Percentiles rank a stretch among this genome's conserved stretches.
Evolutionary conservation across 2,888 invertebrate genomes (phyloP).

Genomic region (Acholoe squamosa): DNA sequence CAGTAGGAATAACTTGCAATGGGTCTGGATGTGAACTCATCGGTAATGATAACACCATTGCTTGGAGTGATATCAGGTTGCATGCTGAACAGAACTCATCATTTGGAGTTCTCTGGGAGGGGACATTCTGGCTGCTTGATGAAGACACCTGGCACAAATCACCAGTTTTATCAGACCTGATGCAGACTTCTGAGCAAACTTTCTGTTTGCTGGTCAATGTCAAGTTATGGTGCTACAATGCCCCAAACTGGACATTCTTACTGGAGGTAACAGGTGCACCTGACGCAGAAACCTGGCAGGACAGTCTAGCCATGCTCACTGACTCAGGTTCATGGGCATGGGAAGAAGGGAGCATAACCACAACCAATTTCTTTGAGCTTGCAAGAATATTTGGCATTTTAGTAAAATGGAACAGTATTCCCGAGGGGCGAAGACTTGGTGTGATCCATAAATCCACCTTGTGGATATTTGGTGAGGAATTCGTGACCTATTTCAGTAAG

Average conservation of each 20-base stretch:
- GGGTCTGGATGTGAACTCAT: neutral
- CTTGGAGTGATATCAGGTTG: slow-evolving; percentile 4
- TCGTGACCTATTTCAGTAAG: neutral
- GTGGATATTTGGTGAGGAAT: slow-evolving; percentile 35
- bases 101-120: slow-evolving; percentile 36
- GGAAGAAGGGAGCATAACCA: slow-evolving; percentile 17
- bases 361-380: neutral
- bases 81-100: neutral
- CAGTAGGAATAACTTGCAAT: neutral
- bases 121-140: slow-evolving; percentile 33
- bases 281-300: neutral
- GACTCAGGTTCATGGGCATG: neutral
- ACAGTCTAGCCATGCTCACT: neutral
- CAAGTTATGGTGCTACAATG: slow-evolving; percentile 7
- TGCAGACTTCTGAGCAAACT: neutral
- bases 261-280: neutral
- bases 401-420: neutral
- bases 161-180: neutral
- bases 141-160: neutral
- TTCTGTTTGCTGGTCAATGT: slow-evolving; percentile 1
- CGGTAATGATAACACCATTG: neutral
- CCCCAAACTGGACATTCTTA: neutral
- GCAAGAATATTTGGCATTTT: neutral
- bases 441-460: neutral
- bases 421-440: slow-evolving; percentile 5